phyloP scores from a whole-genome alignment of 2,797 vertebrate genomes.

The Protosalanx chinensis region DNA sequence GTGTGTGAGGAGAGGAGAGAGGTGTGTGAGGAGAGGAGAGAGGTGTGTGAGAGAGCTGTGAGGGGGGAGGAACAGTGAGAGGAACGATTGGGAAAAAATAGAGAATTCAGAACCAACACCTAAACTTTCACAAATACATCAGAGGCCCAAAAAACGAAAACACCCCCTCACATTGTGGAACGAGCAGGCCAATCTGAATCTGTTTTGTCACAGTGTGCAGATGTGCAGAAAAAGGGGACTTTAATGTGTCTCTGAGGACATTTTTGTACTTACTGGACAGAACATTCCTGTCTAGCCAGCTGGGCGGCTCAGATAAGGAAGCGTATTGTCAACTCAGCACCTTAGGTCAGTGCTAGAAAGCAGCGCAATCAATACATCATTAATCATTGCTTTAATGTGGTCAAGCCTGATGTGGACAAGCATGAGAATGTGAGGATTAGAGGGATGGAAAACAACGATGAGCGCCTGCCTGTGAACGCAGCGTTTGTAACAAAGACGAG shows the following conservation, averaged over 20 bases:
- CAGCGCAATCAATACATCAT: constrained; percentile 73
- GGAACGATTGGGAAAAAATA: neutral
- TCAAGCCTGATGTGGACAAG: constrained; percentile 63
- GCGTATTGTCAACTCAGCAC: constrained; percentile 71
- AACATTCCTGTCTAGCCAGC: constrained; percentile 62
- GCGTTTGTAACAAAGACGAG: constrained; percentile 28
- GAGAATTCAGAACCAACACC: neutral
- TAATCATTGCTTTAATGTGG: constrained; percentile 73
- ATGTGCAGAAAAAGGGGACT: neutral
- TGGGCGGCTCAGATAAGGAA: constrained; percentile 69
- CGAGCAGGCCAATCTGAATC: neutral
- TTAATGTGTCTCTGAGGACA: neutral
- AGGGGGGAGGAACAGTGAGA: constrained; percentile 2
- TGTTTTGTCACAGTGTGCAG: neutral
- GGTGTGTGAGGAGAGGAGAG: too few species aligned
- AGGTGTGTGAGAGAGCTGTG: neutral
- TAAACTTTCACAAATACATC: too few species aligned
- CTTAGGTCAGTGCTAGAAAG: constrained; percentile 58
- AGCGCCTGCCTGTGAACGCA: constrained; percentile 39
- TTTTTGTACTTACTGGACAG: constrained; percentile 47
- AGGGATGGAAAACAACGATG: constrained; percentile 40
- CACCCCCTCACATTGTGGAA: neutral
- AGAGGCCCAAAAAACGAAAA: too few species aligned
- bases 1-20: too few species aligned
- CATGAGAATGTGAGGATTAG: constrained; percentile 73